phyloP scores from a whole-genome alignment of 2,888 invertebrate genomes.

The Ypsolopha scabrella region DNA sequence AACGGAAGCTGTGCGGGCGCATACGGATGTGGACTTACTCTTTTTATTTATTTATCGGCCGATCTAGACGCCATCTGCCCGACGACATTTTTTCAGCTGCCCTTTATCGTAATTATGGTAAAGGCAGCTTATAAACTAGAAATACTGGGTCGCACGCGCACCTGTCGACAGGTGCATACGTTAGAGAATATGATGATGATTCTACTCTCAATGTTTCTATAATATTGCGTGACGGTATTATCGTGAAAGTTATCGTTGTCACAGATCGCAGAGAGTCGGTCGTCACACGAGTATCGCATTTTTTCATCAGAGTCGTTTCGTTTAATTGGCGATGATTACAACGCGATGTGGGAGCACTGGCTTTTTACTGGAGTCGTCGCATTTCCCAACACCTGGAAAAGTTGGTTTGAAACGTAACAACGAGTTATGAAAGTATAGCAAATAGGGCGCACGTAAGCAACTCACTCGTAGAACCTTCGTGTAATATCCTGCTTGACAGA shows the following conservation, averaged over 20 bases:
- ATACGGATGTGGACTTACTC: constrained; percentile 57
- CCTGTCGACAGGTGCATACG: constrained; percentile 56
- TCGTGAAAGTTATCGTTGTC: constrained; percentile 44
- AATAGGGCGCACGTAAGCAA: constrained; percentile 33
- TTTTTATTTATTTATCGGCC: constrained; percentile 49
- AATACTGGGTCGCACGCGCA: constrained; percentile 38
- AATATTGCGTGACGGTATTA: constrained; percentile 33
- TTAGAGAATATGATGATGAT: neutral
- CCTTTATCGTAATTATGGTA: constrained; percentile 41
- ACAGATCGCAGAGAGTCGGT: constrained; percentile 24
- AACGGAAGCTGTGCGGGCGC: constrained; percentile 53
- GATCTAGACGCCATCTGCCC: constrained; percentile 66
- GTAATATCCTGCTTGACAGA: constrained; percentile 44
- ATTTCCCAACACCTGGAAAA: constrained; percentile 62
- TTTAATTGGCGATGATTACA: constrained; percentile 37
- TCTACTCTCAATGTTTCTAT: neutral
- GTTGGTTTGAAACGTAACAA: constrained; percentile 55
- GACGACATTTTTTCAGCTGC: constrained; percentile 56
- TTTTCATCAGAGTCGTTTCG: constrained; percentile 37
- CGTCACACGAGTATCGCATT: constrained; percentile 39
- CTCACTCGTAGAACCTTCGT: constrained; percentile 27
- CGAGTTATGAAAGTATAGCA: constrained; percentile 62
- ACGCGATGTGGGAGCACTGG: constrained; percentile 56
- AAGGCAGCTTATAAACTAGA: constrained; percentile 31
- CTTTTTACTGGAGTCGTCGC: constrained; percentile 30